A percentile compares a stretch with the other conserved stretches of the same genome.
These are phyloP conservation scores for Alectura lathami DNA, from an alignment of 2,113 vertebrate species.

Conservation along the genomic window DNA sequence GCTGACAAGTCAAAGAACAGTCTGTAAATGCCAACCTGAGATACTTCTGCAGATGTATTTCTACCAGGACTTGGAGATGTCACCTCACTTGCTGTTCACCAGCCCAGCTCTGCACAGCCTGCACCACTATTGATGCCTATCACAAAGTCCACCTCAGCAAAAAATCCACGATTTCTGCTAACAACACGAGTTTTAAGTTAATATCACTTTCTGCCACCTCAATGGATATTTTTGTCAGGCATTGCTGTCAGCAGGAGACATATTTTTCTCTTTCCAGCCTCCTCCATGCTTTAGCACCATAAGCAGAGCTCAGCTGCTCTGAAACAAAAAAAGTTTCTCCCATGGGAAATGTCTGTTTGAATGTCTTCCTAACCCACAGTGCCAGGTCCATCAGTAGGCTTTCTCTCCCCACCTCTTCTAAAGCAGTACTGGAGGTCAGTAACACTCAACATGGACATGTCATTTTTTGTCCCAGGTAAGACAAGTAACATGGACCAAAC, in stretches of 20 bases:
- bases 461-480: background rate
- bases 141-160: background rate
- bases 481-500: background rate
- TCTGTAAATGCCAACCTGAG: background rate
- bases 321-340: background rate
- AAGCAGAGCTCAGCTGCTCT: background rate
- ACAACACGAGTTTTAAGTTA: background rate
- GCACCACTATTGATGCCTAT: background rate
- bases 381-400: rapidly evolving
- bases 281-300: background rate
- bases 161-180: background rate
- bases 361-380: background rate
- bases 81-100: background rate
- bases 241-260: background rate
- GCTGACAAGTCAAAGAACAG: background rate
- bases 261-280: background rate
- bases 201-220: background rate
- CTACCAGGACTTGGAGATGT: background rate
- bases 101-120: background rate
- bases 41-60: background rate
- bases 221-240: background rate
- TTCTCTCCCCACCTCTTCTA: background rate
- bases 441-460: rapidly evolving
- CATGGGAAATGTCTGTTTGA: background rate
- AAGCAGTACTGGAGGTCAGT: background rate